phyloP scores from a whole-genome alignment of 2,113 vertebrate genomes.

The Strigops habroptila region DNA sequence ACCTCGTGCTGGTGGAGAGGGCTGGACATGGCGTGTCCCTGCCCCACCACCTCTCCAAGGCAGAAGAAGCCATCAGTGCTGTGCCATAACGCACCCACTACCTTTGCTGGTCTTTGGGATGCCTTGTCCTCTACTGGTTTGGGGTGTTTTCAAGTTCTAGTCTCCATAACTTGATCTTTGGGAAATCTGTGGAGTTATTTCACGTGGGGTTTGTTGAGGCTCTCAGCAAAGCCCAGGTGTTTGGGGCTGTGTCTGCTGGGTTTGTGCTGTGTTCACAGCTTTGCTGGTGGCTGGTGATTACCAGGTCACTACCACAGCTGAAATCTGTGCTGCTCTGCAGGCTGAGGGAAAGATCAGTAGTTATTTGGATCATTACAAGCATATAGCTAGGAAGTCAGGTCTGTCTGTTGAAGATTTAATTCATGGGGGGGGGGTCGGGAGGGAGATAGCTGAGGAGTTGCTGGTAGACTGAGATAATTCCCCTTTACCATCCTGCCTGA shows the following conservation, averaged over 20 bases:
- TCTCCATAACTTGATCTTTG: background rate
- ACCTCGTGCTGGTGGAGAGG: rapidly evolving
- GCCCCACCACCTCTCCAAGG: too few species aligned
- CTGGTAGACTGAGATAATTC: background rate
- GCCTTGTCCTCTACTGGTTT: background rate
- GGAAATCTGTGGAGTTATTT: background rate
- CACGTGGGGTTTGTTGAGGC: background rate
- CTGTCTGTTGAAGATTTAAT: background rate
- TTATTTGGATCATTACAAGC: background rate
- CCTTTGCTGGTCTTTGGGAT: background rate
- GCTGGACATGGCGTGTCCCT: background rate
- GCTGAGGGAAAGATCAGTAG: background rate
- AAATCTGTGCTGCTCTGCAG: background rate
- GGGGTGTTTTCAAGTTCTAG: background rate
- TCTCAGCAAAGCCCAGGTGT: background rate
- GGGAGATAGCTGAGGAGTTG: background rate
- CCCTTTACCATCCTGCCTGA: background rate
- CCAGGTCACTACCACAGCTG: background rate
- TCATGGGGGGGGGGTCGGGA: background rate
- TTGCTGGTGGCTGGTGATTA: background rate
- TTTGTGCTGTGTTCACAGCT: background rate
- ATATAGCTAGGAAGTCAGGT: background rate
- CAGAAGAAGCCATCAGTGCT: rapidly evolving
- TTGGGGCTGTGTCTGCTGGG: background rate
- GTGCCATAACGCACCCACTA: rapidly evolving